Percentiles rank a stretch among this genome's conserved stretches.
phyloP scores from a whole-genome alignment of 2,113 vertebrate species.

The Micronycteris hirsuta region DNA sequence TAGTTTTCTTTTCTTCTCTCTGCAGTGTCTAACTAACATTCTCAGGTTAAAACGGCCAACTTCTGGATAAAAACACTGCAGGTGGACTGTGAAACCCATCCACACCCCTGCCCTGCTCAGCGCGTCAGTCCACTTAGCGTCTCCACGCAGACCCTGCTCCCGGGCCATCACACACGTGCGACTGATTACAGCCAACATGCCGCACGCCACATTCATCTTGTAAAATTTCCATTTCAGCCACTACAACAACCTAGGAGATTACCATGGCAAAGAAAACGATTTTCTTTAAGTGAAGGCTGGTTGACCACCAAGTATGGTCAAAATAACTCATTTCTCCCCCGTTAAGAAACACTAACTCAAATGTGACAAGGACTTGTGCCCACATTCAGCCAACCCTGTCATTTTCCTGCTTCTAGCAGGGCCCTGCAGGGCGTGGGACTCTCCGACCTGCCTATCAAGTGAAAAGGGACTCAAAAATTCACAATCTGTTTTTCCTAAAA shows the following conservation, averaged over 20 bases:
- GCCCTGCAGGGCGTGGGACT: background rate
- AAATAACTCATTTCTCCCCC: slow-evolving; percentile 4
- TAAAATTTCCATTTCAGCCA: slow-evolving; percentile 44
- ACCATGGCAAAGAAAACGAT: slow-evolving; percentile 54
- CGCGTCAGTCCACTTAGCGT: background rate
- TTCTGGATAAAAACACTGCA: background rate
- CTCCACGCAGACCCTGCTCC: background rate
- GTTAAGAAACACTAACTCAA: slow-evolving; percentile 57
- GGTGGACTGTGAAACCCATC: background rate
- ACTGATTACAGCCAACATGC: slow-evolving; percentile 32
- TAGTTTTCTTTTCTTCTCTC: background rate
- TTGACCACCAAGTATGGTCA: slow-evolving; percentile 54
- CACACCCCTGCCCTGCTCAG: background rate
- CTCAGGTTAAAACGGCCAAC: background rate
- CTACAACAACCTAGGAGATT: slow-evolving; percentile 55
- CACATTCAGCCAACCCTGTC: background rate
- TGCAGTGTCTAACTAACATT: background rate
- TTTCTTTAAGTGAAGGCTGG: slow-evolving; percentile 51
- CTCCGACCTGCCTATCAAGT: background rate
- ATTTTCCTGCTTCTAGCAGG: background rate
- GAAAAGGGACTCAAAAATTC: background rate
- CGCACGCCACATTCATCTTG: slow-evolving; percentile 43
- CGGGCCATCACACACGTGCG: slow-evolving; percentile 35
- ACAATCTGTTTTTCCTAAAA: background rate
- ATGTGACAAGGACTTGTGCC: slow-evolving; percentile 34